Conservation (phyloP, 2,113 vertebrate species). For the Pionites leucogaster region DNA sequence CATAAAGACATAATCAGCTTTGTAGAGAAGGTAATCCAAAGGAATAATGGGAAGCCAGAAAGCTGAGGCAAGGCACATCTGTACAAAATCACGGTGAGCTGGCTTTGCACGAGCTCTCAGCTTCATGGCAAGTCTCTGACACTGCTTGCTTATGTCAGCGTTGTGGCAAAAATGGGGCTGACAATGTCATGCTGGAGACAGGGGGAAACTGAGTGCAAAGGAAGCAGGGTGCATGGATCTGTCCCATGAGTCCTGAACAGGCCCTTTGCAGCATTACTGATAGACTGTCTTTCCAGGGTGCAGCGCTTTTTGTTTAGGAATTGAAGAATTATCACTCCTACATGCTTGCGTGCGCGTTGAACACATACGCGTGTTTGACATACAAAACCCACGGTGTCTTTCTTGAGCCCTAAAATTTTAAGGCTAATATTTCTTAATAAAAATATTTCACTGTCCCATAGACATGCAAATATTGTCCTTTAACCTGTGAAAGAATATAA, state of each 20-base stretch:
- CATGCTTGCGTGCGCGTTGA: not conserved
- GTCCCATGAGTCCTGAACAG: not conserved
- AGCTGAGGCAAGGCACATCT: not conserved
- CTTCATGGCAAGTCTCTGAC: not conserved
- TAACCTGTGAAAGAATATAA: constrained; percentile 25
- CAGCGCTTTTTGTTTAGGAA: not conserved
- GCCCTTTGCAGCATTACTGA: not conserved
- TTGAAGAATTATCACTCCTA: not conserved
- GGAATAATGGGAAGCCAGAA: constrained; percentile 26
- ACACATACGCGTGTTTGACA: not conserved
- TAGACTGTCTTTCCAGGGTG: not conserved
- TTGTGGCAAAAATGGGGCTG: not conserved
- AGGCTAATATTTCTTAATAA: constrained; percentile 26
- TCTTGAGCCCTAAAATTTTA: not conserved
- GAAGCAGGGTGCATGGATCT: not conserved
- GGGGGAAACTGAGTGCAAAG: not conserved
- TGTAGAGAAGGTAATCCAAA: constrained; percentile 42
- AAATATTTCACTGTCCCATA: constrained; percentile 26
- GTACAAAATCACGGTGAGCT: not conserved
- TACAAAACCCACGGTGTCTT: not conserved
- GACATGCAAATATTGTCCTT: constrained; percentile 45
- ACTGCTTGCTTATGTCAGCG: not conserved
- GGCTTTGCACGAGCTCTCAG: not conserved
- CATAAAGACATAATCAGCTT: constrained; percentile 15
- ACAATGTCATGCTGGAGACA: accelerated